Percentiles rank a stretch among this genome's conserved stretches.
Evolutionary conservation across 2,797 vertebrate species (phyloP).

Genomic region (Nyctalus aviator): DNA sequence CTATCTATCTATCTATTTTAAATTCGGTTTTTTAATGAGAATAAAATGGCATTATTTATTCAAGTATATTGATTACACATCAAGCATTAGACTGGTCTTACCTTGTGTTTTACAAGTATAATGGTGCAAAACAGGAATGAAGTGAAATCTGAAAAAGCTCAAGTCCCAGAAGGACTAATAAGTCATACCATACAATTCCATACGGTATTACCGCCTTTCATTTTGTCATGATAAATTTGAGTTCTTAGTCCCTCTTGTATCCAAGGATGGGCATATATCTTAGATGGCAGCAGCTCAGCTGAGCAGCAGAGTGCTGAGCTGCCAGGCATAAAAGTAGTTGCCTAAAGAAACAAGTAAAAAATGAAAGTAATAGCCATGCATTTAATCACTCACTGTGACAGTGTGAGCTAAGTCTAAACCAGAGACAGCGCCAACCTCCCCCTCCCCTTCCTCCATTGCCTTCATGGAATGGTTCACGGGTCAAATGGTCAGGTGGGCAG

Average conservation of each 20-base stretch:
- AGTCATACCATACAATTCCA: not conserved
- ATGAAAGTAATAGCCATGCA: not conserved
- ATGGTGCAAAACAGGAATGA: not conserved
- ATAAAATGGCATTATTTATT: not conserved
- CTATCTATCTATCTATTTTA: too few relatives aligned
- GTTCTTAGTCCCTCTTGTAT: not conserved
- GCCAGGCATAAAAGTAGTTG: not conserved
- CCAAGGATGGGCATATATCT: not conserved
- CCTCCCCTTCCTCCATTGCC: not conserved
- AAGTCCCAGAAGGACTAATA: slow-evolving; percentile 2
- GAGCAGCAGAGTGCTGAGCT: not conserved
- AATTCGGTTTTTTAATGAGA: not conserved
- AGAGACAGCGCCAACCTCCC: accelerated
- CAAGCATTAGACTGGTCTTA: not conserved
- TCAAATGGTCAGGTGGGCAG: not conserved
- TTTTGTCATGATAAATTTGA: not conserved
- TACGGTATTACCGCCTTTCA: not conserved
- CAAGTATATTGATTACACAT: not conserved
- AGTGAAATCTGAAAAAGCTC: not conserved
- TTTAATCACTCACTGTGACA: not conserved
- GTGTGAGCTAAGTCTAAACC: not conserved
- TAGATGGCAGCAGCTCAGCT: not conserved
- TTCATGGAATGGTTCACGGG: not conserved
- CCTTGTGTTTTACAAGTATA: not conserved
- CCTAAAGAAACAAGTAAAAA: not conserved